A percentile compares a stretch with the other conserved stretches of the same genome.
Conservation (phyloP, 2,113 vertebrate genomes). For the Mus spicilegus region DNA sequence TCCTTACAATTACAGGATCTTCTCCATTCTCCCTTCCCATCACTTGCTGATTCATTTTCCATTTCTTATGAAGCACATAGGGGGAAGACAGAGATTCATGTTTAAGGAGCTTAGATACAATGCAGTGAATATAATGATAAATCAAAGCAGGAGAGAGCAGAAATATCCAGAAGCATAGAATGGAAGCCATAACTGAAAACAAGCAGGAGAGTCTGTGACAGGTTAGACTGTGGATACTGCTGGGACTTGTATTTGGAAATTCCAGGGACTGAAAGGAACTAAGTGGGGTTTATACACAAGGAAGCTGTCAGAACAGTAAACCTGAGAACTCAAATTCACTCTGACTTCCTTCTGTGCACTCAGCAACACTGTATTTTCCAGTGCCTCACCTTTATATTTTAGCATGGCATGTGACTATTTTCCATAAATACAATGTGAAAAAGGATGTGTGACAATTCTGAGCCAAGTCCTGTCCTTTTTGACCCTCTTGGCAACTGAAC, state of each 20-base stretch:
- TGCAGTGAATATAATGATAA: neutral
- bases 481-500: neutral
- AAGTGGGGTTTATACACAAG: too few relatives aligned
- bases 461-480: fast-evolving
- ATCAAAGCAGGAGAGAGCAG: neutral
- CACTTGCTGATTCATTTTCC: neutral
- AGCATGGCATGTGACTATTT: neutral
- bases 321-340: neutral
- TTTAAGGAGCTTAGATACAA: neutral
- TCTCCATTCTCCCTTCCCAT: neutral
- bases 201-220: neutral
- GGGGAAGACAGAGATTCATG: neutral
- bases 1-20: neutral
- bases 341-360: neutral
- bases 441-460: neutral
- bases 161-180: neutral
- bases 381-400: neutral
- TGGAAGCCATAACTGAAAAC: neutral
- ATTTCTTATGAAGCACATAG: neutral
- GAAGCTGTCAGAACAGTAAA: neutral
- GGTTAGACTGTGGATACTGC: neutral
- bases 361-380: neutral
- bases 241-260: neutral
- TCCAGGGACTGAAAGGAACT: neutral
- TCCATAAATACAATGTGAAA: neutral